Evolutionary conservation across 1,140 invertebrate genomes (phyloP).

Genomic region (Cyphomyrmex costatus): DNA sequence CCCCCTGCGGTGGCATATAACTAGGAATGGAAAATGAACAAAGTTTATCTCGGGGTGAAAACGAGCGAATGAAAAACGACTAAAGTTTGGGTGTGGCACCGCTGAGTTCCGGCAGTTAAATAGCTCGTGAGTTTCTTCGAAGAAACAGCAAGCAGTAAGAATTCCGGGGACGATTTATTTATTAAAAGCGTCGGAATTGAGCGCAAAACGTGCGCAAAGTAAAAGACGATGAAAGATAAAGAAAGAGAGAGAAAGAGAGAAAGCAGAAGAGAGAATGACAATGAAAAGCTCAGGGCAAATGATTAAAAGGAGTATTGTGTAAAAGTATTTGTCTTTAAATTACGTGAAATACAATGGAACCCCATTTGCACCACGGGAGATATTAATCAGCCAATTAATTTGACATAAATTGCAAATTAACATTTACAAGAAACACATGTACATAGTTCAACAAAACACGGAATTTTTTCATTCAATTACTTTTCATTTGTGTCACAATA

Average conservation of each 20-base stretch:
- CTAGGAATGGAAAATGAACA: slow-evolving; percentile 62
- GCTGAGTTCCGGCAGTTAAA: slow-evolving; percentile 59
- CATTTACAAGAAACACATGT: background rate
- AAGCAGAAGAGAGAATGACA: background rate
- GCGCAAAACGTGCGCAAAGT: slow-evolving; percentile 44
- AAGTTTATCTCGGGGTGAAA: slow-evolving; percentile 62
- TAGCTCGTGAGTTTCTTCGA: slow-evolving; percentile 54
- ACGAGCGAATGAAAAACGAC: slow-evolving; percentile 60
- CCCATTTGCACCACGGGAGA: background rate
- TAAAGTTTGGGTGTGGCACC: slow-evolving; percentile 49
- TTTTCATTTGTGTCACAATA: background rate
- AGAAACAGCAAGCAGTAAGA: slow-evolving; percentile 52
- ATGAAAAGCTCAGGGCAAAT: background rate
- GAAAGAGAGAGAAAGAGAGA: background rate
- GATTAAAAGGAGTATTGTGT: slow-evolving; percentile 5
- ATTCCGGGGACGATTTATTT: slow-evolving; percentile 61
- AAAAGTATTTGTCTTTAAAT: slow-evolving; percentile 38
- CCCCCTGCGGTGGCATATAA: slow-evolving; percentile 41
- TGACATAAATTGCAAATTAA: background rate
- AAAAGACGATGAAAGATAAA: background rate
- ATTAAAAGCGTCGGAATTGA: slow-evolving; percentile 61
- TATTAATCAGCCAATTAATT: slow-evolving; percentile 32
- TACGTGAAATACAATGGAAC: background rate
- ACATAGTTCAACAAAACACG: background rate
- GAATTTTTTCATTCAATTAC: background rate